Evolutionary conservation across 2,113 vertebrate species (phyloP).

Genomic region (Talpa occidentalis): DNA sequence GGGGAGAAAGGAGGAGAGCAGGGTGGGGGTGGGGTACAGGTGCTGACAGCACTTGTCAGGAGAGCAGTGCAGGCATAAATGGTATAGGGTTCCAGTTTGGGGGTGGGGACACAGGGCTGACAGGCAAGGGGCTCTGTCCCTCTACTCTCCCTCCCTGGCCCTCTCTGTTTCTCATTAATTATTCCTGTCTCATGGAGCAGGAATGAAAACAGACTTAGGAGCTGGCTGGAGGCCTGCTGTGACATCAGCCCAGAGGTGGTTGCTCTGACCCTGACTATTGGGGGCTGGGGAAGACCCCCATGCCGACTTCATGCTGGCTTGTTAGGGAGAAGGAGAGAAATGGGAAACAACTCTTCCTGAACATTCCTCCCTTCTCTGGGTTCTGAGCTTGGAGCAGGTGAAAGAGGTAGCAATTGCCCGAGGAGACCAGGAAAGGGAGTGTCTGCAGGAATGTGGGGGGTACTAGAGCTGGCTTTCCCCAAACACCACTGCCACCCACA

Average conservation of each 20-base stretch:
- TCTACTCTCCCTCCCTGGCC: background rate
- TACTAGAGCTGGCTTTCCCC: background rate
- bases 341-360: background rate
- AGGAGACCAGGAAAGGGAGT: background rate
- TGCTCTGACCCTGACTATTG: conserved; percentile 3
- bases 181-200: conserved; percentile 64
- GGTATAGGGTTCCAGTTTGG: background rate
- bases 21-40: background rate
- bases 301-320: background rate
- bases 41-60: background rate
- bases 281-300: conserved; percentile 35
- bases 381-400: background rate
- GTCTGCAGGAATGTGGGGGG: background rate
- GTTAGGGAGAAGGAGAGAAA: background rate
- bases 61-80: background rate
- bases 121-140: conserved; percentile 22
- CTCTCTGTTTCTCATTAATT: conserved; percentile 71
- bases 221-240: conserved; percentile 64
- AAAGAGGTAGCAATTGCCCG: background rate
- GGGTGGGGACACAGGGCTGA: background rate
- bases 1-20: background rate
- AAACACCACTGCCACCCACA: background rate
- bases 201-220: conserved; percentile 76
- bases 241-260: conserved; percentile 60
- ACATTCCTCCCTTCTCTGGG: background rate